A percentile compares a stretch with the other conserved stretches of the same genome.
These are phyloP conservation scores for Agrenia bidenticulata DNA, from an alignment of 2,888 invertebrate genomes.

Conservation along the genomic window DNA sequence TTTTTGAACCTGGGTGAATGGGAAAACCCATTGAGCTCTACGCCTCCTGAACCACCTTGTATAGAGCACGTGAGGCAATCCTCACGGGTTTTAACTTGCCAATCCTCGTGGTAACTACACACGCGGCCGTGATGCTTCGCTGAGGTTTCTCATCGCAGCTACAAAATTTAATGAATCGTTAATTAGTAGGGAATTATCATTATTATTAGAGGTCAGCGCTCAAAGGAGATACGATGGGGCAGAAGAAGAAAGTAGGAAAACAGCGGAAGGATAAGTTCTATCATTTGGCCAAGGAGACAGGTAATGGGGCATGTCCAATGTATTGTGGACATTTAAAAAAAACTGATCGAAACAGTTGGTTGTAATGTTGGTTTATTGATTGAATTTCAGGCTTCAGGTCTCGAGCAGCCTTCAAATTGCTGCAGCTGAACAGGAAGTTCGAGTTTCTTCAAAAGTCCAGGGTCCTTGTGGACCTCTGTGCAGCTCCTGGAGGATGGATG, in stretches of 20 bases:
- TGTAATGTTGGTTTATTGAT: background rate
- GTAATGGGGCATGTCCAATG: too few relatives aligned
- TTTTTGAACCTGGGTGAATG: too few relatives aligned
- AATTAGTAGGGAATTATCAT: too few relatives aligned
- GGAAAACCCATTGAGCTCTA: too few relatives aligned
- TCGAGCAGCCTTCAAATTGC: constrained; percentile 98
- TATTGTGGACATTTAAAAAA: constrained; percentile 1
- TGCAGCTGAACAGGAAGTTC: constrained; percentile 95
- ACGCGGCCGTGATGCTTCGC: too few relatives aligned
- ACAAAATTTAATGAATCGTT: too few relatives aligned
- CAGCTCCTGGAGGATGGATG: constrained; percentile 99
- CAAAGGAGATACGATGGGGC: constrained; percentile 69
- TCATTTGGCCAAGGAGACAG: constrained; percentile 97
- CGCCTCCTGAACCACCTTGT: too few relatives aligned
- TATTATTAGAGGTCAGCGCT: too few relatives aligned
- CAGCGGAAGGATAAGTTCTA: constrained; percentile 98
- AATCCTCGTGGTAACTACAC: too few relatives aligned
- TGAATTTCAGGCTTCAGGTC: constrained; percentile 79
- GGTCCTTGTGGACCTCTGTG: constrained; percentile 97
- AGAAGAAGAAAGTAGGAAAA: constrained; percentile 95
- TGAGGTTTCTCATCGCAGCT: too few relatives aligned
- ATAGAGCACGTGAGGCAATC: too few relatives aligned
- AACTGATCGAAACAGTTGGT: background rate
- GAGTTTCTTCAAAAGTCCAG: constrained; percentile 93
- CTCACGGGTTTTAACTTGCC: too few relatives aligned